Conservation (phyloP, 2,888 invertebrate species). For the Oscheius onirici region DNA sequence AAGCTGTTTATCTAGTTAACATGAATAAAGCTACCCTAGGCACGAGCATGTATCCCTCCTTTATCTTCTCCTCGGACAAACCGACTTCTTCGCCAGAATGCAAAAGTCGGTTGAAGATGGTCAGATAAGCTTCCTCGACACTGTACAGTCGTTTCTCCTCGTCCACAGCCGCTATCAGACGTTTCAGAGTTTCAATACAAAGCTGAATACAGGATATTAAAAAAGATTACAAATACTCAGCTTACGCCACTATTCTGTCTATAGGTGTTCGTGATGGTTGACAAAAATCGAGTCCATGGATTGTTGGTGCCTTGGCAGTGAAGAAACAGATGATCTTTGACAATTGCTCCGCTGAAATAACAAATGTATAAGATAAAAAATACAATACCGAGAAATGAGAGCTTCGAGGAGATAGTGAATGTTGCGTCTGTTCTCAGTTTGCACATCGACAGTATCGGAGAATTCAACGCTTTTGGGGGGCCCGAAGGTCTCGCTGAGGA, state of each 20-base stretch:
- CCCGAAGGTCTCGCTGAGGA: background rate
- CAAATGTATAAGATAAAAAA: background rate
- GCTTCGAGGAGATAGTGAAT: constrained; percentile 52
- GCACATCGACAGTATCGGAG: background rate
- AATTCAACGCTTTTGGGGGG: background rate
- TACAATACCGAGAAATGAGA: constrained; percentile 40
- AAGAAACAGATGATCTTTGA: constrained; percentile 55
- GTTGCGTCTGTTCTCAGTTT: background rate
- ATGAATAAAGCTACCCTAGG: constrained; percentile 28
- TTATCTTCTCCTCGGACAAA: constrained; percentile 40
- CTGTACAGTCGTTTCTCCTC: constrained; percentile 45
- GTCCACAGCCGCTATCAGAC: constrained; percentile 47
- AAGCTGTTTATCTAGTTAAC: background rate
- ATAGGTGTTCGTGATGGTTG: background rate
- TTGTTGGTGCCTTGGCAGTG: constrained; percentile 8
- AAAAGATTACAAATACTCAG: background rate
- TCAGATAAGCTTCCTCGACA: background rate
- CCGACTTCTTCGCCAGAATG: constrained; percentile 38
- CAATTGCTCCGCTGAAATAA: constrained; percentile 42
- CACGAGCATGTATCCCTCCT: constrained; percentile 48
- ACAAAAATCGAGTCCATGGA: constrained; percentile 38
- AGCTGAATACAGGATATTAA: constrained; percentile 12
- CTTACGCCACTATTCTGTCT: background rate
- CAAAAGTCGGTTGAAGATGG: background rate
- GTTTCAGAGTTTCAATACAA: constrained; percentile 43